phyloP scores from a whole-genome alignment of 2,888 invertebrate species.

The Harpalus rufipes region DNA sequence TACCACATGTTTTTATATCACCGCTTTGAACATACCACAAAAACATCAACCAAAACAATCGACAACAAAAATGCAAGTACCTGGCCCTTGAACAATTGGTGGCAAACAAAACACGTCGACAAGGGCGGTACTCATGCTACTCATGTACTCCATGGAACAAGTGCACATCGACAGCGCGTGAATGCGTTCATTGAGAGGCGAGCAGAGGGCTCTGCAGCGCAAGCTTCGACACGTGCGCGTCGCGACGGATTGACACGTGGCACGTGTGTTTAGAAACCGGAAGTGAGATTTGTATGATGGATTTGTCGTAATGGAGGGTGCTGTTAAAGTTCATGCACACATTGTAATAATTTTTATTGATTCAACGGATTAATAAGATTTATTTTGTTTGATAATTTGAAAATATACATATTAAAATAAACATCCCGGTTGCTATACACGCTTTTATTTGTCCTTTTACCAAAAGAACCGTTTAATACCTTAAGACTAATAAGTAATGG shows the following conservation, averaged over 20 bases:
- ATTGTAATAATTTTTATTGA: not conserved
- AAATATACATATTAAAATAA: too few species aligned
- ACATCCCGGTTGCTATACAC: too few species aligned
- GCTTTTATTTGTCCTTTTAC: too few species aligned
- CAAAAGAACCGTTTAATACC: too few species aligned
- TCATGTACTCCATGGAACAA: conserved; percentile 21
- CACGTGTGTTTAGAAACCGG: conserved; percentile 18
- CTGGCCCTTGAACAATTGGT: conserved; percentile 1
- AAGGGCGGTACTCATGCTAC: not conserved
- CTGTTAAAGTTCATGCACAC: too few species aligned
- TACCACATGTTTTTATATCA: not conserved
- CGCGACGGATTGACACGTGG: conserved; percentile 21
- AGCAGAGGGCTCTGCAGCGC: not conserved
- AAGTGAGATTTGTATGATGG: not conserved
- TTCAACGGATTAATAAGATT: not conserved
- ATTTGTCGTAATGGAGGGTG: not conserved
- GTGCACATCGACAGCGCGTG: conserved; percentile 33
- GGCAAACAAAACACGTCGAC: conserved; percentile 18
- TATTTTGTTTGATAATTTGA: too few species aligned
- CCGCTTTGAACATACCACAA: not conserved
- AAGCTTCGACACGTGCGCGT: conserved; percentile 7
- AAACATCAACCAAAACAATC: conserved; percentile 8
- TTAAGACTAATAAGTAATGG: too few species aligned
- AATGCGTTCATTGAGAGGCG: conserved; percentile 14
- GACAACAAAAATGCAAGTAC: conserved; percentile 8